These are phyloP conservation scores for Helostoma temminkii DNA, from an alignment of 2,797 vertebrate species.

Conservation along the genomic window DNA sequence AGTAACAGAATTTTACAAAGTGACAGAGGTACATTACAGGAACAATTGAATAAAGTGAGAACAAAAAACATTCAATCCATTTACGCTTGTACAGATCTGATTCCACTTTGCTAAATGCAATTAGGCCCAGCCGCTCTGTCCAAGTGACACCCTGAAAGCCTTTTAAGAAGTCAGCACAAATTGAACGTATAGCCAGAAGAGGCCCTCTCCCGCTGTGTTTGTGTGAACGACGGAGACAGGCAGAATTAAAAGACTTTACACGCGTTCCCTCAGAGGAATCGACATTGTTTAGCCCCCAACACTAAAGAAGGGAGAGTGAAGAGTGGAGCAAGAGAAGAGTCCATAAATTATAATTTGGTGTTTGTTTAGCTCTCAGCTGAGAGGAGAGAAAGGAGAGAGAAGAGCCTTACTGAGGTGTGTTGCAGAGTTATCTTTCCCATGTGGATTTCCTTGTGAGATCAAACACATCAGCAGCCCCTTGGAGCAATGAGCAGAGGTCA, in stretches of 20 bases:
- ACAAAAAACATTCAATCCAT: constrained; percentile 55
- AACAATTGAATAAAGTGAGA: constrained; percentile 50
- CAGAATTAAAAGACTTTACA: constrained; percentile 37
- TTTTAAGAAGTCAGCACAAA: constrained; percentile 77
- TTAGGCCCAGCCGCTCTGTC: constrained; percentile 66
- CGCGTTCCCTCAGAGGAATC: constrained; percentile 55
- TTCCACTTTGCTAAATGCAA: constrained; percentile 70
- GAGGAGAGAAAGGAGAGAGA: constrained; percentile 25
- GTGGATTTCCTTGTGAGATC: constrained; percentile 57
- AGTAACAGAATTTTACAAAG: constrained; percentile 51
- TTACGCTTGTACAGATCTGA: constrained; percentile 60
- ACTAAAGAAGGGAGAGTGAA: constrained; percentile 38
- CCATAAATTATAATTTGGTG: constrained; percentile 69
- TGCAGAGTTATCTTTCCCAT: constrained; percentile 44
- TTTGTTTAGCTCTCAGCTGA: constrained; percentile 50
- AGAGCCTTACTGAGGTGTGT: constrained; percentile 45
- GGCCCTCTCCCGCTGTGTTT: constrained; percentile 31
- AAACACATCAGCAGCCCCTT: constrained; percentile 41
- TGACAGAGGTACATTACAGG: constrained; percentile 51
- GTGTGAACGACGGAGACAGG: constrained; percentile 35
- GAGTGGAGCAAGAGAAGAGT: constrained; percentile 42
- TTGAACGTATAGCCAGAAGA: constrained; percentile 36
- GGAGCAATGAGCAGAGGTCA: constrained; percentile 11
- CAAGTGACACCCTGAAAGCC: constrained; percentile 64
- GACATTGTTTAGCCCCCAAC: constrained; percentile 60